Evolutionary conservation across 1,140 invertebrate species (phyloP).

Genomic region (Thalassaphorura encarpata): DNA sequence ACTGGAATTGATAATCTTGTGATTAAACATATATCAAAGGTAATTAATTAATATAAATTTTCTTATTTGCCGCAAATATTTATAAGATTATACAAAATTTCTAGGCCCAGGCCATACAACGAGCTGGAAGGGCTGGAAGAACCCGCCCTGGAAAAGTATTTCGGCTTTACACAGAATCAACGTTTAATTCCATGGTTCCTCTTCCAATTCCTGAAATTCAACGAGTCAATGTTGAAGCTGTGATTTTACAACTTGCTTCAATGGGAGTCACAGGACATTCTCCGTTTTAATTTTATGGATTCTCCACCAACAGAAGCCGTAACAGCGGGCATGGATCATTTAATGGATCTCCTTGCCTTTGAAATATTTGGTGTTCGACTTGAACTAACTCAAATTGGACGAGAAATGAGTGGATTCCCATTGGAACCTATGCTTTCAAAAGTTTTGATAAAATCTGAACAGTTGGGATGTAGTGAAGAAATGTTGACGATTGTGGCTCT

Average conservation of each 20-base stretch:
- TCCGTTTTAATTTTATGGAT: conserved; percentile 99
- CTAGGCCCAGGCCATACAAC: conserved; percentile 89
- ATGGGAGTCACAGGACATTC: conserved; percentile 99
- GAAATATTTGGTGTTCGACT: conserved; percentile 97
- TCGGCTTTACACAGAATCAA: conserved; percentile 95
- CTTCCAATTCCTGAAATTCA: conserved; percentile 99
- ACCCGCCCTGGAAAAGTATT: conserved; percentile 98
- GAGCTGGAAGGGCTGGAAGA: conserved; percentile 88
- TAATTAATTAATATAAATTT: no score
- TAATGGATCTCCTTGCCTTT: no score
- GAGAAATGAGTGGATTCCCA: conserved; percentile 99
- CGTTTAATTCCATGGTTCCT: conserved; percentile 98
- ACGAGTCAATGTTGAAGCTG: conserved; percentile 92
- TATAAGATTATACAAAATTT: no score
- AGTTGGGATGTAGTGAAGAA: conserved; percentile 96
- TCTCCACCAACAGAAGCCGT: conserved; percentile 93
- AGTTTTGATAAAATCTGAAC: conserved; percentile 98
- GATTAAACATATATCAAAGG: conserved; percentile 96
- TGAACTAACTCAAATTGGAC: conserved; percentile 78
- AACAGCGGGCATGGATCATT: conserved; percentile 92
- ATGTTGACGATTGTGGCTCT: conserved; percentile 98
- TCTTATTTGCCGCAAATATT: no score
- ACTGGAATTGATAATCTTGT: conserved; percentile 99
- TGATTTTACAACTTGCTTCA: conserved; percentile 90
- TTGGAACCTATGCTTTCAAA: conserved; percentile 97